Evolutionary conservation across 2,888 invertebrate genomes (phyloP).

Genomic region (Leptinotarsa haldemani): DNA sequence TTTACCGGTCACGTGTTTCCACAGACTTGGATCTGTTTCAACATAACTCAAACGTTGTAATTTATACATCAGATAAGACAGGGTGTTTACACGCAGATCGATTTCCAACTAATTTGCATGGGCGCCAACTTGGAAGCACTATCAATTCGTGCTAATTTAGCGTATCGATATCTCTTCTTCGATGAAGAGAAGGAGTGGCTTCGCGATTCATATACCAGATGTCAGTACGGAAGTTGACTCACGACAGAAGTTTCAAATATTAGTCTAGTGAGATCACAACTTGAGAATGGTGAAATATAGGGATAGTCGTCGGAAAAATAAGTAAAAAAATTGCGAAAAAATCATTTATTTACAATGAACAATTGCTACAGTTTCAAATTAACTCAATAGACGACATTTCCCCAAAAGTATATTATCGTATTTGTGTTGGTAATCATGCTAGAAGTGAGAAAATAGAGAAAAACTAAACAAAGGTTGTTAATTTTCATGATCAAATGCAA

Average conservation of each 20-base stretch:
- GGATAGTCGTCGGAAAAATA: too few species aligned
- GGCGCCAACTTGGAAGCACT: conserved; percentile 37
- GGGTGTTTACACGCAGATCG: conserved; percentile 37
- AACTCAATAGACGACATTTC: too few species aligned
- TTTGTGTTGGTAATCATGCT: too few species aligned
- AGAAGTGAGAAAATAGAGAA: too few species aligned
- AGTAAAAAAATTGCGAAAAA: too few species aligned
- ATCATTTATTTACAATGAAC: too few species aligned
- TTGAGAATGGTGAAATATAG: too few species aligned
- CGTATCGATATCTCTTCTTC: conserved; percentile 38
- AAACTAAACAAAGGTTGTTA: too few species aligned
- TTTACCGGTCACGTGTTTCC: conserved; percentile 37
- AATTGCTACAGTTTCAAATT: too few species aligned
- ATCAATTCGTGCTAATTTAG: conserved; percentile 39
- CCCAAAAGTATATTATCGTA: too few species aligned
- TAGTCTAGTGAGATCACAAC: too few species aligned
- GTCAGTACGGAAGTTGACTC: not conserved
- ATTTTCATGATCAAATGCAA: too few species aligned
- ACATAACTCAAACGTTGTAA: conserved; percentile 36
- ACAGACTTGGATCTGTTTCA: conserved; percentile 32
- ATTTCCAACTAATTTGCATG: conserved; percentile 42
- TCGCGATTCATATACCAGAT: not conserved
- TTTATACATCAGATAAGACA: conserved; percentile 41
- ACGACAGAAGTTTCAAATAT: not conserved
- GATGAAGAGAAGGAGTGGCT: conserved; percentile 4